Base-by-base conservation (phyloP, 2,888 invertebrate species). In the Tricholauxania praeusta region DNA sequence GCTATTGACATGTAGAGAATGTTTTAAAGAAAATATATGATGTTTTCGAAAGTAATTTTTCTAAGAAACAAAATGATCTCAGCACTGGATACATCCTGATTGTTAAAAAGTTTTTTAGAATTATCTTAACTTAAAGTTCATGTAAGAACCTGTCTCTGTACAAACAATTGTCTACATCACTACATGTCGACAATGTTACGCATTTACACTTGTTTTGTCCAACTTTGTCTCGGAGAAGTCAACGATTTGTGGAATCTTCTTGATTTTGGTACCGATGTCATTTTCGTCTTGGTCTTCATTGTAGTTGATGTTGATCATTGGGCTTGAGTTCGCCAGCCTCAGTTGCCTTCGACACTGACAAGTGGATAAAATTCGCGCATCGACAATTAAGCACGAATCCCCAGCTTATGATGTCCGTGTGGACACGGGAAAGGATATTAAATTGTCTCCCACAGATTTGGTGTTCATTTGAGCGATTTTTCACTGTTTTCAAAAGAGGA, bases 341-440 rank as follows among this genome's bases (percentile, higher is more conserved):
- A 10, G 60, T 17, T 51, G 17, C 52, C 19, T 28, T 52, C 63
- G 62, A 39, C 63, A 53, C 63, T 70, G 70, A 63, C 70, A 53
- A 70, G 63, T 70, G 70, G 53, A 63, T 15, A 77, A 82, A 84
- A 84, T 83, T 80, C 78, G 80, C 82, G 80, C 82, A 82, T 80
- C 82, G 80, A 83, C 84, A 84, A 84, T 84, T 84, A 84, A 82
- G 84, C 84, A 84, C 84, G 84, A 76, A 72, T 60, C 39, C 67
- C 59, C 66, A 72, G 51, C 55, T 28, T 62, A 63, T 52, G 64
- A 59, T 1, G 22, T 55, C 66, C 32, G 64, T 19, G 22, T 62
- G 72, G 77, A 77, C 77, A 78, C 78, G 78, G 77, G 76, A 78
- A 79, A 78, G 78, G 79, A 78, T 77, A 76, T 76, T 79, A 79